Evolutionary conservation across 2,888 invertebrate species (phyloP).

Genomic region (Apoderus coryli): DNA sequence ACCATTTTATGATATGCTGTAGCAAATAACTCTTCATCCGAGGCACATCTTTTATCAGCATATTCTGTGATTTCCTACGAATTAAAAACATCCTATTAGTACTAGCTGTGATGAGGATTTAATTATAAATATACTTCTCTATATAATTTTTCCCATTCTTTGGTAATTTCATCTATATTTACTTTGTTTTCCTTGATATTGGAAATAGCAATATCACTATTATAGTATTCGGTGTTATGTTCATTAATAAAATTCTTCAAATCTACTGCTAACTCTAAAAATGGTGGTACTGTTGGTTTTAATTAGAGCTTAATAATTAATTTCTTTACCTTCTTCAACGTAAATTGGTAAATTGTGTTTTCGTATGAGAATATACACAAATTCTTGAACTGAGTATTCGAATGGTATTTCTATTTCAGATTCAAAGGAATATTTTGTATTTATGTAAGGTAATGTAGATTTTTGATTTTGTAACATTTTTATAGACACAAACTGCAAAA

Average conservation of each 20-base stretch:
- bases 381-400: constrained; percentile 24
- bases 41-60: constrained; percentile 66
- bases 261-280: constrained; percentile 17
- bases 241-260: constrained; percentile 16
- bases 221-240: constrained; percentile 36
- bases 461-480: too few relatives aligned
- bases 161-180: constrained; percentile 60
- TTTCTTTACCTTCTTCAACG: constrained; percentile 29
- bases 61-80: constrained; percentile 63
- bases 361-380: constrained; percentile 25
- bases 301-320: neutral
- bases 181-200: constrained; percentile 46
- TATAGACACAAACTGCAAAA: too few relatives aligned
- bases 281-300: neutral
- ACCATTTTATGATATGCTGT: constrained; percentile 65
- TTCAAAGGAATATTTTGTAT: constrained; percentile 21
- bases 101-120: too few relatives aligned
- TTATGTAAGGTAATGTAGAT: too few relatives aligned
- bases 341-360: constrained; percentile 26
- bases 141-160: constrained; percentile 66
- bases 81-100: neutral
- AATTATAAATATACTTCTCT: constrained; percentile 38
- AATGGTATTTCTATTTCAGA: constrained; percentile 24
- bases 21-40: constrained; percentile 75
- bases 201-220: constrained; percentile 48